Evolutionary conservation across 2,888 invertebrate species (phyloP), one percentile per base, ranked within the genome.

Genomic region (Cantharis rufa): DNA sequence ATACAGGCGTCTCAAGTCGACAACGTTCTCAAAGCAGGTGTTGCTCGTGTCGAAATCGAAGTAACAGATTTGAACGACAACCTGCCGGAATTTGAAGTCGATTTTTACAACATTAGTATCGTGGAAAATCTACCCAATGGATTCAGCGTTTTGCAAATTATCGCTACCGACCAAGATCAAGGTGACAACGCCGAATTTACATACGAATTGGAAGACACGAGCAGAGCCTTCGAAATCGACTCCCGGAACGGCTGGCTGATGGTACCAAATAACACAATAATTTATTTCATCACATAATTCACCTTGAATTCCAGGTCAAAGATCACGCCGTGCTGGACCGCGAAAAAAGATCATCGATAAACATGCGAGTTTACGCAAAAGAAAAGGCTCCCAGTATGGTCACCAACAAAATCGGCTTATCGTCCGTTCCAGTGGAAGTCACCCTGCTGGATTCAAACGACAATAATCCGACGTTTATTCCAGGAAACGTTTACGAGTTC

Each of bases 51-150:
- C 0, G 94, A 95, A 86, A 89, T 96, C 0, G 92, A 95, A 86
- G 89, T 95, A 3, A 84, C 93, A 61, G 95, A 96, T 84, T 87
- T 95, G 10, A 95, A 96, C 83, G 96, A 96, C 85, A 96, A 96
- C 86, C 88, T 94, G 18, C 96, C 96, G 0, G 94, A 95, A 83
- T 97, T 97, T 82, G 96, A 96, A 85, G 95, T 95, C 0, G 96
- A 96, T 83, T 93, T 95, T 83, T 96, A 97, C 85, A 96, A 96
- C 83, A 96, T 97, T 80, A 96, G 96, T 81, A 96, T 97, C 80
- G 96, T 96, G 64, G 97, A 97, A 86, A 97, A 97, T 86, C 89
- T 96, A 27, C 96, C 96, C 0, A 95, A 95, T 82, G 96, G 96
- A 1, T 93, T 93, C 83, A 92, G 92, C 82, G 92, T 93, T 5